Base-by-base conservation (phyloP, 2,888 invertebrate species). In the Hirudinaria manillensis region DNA sequence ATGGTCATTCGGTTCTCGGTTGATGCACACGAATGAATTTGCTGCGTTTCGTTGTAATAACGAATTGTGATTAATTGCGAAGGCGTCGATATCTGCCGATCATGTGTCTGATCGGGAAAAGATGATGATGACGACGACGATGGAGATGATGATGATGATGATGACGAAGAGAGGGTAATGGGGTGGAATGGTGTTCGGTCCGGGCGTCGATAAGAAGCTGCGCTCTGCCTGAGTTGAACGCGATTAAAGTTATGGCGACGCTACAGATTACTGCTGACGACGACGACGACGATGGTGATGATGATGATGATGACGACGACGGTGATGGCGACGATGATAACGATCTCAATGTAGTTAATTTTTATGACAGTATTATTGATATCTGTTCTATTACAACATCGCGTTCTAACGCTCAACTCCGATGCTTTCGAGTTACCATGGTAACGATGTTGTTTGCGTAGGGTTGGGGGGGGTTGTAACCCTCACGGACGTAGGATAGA, bases 281-380 rank as follows among this genome's bases (percentile, higher is more conserved):
- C 38, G 45, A 70, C 4, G 38, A 70, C 24, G 70, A 45, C 38
- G 70, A 70, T 71, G 36, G 4, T 71, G 55, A 36, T 70, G 21
- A 72, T 29, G 34, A 71, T 21, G 29, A 36, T 38, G 38, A 55
- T 51, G 61, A 66, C 32, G 74, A 74, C n/a, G 74, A 34, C 55
- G 75, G 34, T 7, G 77, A 32, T 55, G 77, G 34, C 73, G 70
- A 32, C 27, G 73, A 68, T 68, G 76, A 65, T 21, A 32, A 61
- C 68, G 76, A 38, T 74, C 53, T 98, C 96, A 86, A 98, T 98
- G 82, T 97, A 98, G 88, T 99, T 88, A 83, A 95, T 97, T 86
- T 80, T 81, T 78, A 83, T 85, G 83, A 84, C 74, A 68, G 67
- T 53, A 66, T 13, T 73, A 38, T 56, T 38, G 61, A 27, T 45